A percentile compares a stretch with the other conserved stretches of the same genome.
These are phyloP conservation scores for Vulpes vulpes DNA, from an alignment of 2,113 vertebrate species.

Conservation along the genomic window DNA sequence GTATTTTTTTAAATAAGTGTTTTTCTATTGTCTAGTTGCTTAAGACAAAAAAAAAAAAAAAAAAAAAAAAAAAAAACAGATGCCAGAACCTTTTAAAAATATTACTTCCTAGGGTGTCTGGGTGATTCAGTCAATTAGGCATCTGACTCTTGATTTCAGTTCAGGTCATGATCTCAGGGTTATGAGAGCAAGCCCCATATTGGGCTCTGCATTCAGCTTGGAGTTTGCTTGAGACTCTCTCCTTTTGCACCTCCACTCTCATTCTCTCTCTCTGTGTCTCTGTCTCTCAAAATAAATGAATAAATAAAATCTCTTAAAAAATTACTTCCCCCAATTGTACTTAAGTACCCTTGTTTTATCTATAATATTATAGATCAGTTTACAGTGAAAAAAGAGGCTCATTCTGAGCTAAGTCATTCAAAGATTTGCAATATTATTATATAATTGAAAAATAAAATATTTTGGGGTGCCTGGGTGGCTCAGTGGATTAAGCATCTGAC, in stretches of 20 bases:
- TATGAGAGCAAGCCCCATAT: background rate
- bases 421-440: background rate
- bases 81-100: background rate
- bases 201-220: background rate
- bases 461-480: background rate
- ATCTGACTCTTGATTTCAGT: background rate
- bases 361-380: background rate
- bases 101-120: background rate
- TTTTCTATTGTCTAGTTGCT: background rate
- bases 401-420: background rate
- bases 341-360: background rate
- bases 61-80: background rate
- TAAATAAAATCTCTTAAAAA: background rate
- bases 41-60: background rate
- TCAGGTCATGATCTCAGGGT: background rate
- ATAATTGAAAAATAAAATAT: constrained; percentile 5
- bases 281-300: background rate
- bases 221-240: background rate
- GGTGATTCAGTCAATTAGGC: background rate
- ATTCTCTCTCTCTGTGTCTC: background rate
- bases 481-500: background rate
- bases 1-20: background rate
- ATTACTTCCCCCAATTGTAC: background rate
- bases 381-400: background rate
- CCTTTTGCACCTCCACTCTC: background rate